phyloP scores from a whole-genome alignment of 2,113 vertebrate genomes.

The Nannobrachium achirus region DNA sequence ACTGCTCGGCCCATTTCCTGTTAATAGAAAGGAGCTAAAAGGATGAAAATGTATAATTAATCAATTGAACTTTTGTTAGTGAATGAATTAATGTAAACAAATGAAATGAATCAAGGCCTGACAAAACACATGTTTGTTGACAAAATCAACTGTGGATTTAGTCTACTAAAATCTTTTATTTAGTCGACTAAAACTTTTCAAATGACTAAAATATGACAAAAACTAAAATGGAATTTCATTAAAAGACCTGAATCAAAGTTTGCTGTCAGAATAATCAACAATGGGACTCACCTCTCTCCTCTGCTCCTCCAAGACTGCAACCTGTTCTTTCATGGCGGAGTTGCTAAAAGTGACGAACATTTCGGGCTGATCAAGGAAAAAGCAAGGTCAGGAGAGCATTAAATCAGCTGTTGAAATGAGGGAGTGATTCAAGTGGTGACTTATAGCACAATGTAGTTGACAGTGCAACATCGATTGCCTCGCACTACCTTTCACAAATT shows the following conservation, averaged over 20 bases:
- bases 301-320: constrained; percentile 58
- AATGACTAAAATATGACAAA: no score
- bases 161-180: no score
- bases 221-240: no score
- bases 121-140: no score
- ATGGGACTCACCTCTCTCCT: constrained; percentile 59
- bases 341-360: not conserved
- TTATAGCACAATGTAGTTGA: not conserved
- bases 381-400: constrained; percentile 35
- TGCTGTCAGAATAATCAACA: no score
- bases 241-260: no score
- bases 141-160: no score
- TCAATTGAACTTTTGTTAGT: not conserved
- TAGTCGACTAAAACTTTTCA: no score
- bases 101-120: not conserved
- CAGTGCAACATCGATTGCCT: constrained; percentile 14
- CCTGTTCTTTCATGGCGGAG: constrained; percentile 35
- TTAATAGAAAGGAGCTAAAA: constrained; percentile 74
- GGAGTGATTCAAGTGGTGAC: not conserved
- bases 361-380: constrained; percentile 1
- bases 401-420: constrained; percentile 17
- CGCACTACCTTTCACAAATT: constrained; percentile 63
- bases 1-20: constrained; percentile 71
- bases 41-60: constrained; percentile 8
- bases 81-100: not conserved